Percentiles rank a stretch among this genome's conserved stretches.
Conservation (phyloP, 2,797 vertebrate species). For the Brachyrhaphis roseni region DNA sequence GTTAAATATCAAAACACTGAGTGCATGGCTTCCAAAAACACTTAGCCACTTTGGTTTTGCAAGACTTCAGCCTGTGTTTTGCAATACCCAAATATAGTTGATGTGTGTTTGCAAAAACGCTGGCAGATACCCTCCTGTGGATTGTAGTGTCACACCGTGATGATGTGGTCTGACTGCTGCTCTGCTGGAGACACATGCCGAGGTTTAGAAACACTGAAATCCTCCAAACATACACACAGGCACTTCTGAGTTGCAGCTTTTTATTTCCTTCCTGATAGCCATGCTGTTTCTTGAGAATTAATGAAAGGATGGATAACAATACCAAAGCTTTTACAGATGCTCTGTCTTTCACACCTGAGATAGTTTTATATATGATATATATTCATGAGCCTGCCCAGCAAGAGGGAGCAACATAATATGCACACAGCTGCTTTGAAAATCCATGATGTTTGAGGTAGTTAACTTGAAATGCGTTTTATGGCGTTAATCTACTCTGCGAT, state of each 20-base stretch:
- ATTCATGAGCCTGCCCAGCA: not conserved
- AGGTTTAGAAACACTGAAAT: not conserved
- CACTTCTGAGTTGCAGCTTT: not conserved
- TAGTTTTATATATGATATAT: not conserved
- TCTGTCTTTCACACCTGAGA: not conserved
- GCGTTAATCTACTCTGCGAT: not conserved
- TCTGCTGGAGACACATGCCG: not conserved
- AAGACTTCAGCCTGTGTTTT: not conserved
- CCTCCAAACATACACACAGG: not conserved
- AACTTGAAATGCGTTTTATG: not conserved
- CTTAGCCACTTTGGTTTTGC: not conserved
- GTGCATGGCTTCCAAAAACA: not conserved
- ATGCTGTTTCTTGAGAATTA: not conserved
- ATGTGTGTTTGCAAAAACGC: not conserved
- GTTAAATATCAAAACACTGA: not conserved
- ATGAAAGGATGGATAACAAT: not conserved
- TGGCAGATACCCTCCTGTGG: not conserved
- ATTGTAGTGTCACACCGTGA: not conserved
- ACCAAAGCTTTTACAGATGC: not conserved
- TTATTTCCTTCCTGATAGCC: not conserved
- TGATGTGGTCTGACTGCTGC: not conserved
- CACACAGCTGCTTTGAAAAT: not conserved
- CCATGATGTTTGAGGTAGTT: not conserved
- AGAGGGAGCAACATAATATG: not conserved
- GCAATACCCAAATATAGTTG: not conserved